phyloP scores from a whole-genome alignment of 2,113 vertebrate genomes.

The Sturnus vulgaris region DNA sequence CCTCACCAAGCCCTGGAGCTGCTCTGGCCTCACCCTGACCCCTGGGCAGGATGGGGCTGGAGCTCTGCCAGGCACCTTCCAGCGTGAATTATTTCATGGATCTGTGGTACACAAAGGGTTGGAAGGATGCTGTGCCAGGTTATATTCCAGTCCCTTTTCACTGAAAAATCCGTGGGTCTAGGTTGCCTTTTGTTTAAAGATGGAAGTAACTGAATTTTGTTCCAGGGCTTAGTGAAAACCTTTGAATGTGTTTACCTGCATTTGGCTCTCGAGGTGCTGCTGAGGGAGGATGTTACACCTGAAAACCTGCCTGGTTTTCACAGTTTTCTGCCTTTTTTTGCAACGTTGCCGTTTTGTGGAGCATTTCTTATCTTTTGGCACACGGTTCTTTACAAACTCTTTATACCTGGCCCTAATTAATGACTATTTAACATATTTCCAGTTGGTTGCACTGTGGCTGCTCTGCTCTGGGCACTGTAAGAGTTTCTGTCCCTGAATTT shows the following conservation, averaged over 20 bases:
- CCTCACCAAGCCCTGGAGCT: not conserved
- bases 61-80: not conserved
- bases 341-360: not conserved
- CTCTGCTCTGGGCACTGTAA: not conserved
- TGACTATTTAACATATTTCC: not conserved
- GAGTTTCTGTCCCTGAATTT: not conserved
- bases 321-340: not conserved
- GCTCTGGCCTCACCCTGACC: not conserved
- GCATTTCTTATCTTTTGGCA: not conserved
- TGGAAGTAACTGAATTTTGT: not conserved
- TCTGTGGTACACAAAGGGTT: not conserved
- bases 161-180: not conserved
- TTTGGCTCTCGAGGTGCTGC: not conserved
- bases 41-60: not conserved
- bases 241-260: not conserved
- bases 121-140: not conserved
- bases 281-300: not conserved
- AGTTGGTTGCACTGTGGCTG: not conserved
- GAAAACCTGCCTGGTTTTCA: not conserved
- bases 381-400: not conserved
- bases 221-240: not conserved
- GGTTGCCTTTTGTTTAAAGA: not conserved
- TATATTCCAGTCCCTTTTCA: not conserved
- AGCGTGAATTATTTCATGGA: not conserved
- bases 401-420: not conserved